These are phyloP conservation scores for Tachysurus fulvidraco DNA, from an alignment of 2,113 vertebrate genomes.

Conservation along the genomic window DNA sequence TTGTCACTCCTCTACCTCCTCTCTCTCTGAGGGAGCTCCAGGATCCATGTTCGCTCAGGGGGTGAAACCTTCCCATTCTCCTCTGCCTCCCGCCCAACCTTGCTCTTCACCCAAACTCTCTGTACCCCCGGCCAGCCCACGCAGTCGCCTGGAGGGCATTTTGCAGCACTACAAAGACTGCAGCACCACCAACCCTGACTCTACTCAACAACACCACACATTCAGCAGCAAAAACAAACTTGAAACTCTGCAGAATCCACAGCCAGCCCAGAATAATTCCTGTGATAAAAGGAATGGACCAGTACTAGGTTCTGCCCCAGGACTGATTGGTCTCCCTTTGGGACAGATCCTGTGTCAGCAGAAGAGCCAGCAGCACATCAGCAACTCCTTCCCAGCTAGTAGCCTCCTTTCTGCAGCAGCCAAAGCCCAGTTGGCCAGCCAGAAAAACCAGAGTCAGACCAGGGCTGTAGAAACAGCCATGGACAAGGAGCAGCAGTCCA, in stretches of 20 bases:
- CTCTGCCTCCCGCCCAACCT: constrained; percentile 52
- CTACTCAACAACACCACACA: constrained; percentile 55
- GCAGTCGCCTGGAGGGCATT: constrained; percentile 71
- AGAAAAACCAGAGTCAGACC: constrained; percentile 69
- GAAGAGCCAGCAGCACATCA: constrained; percentile 72
- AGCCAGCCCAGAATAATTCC: constrained; percentile 46
- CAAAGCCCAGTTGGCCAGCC: constrained; percentile 83
- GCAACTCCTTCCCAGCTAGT: constrained; percentile 82
- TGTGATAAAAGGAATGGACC: constrained; percentile 56
- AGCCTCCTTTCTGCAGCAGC: constrained; percentile 86
- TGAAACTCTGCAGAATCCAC: constrained; percentile 57
- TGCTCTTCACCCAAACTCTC: constrained; percentile 56
- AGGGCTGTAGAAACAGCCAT: constrained; percentile 50
- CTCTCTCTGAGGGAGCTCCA: constrained; percentile 69
- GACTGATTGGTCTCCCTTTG: constrained; percentile 74
- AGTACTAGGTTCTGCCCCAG: constrained; percentile 58
- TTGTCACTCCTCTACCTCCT: constrained; percentile 73
- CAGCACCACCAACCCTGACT: constrained; percentile 70
- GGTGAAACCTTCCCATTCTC: constrained; percentile 68
- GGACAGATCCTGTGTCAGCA: constrained; percentile 78
- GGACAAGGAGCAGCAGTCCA: constrained; percentile 68
- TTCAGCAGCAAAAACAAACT: constrained; percentile 76
- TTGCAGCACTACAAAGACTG: constrained; percentile 79
- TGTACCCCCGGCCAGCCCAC: constrained; percentile 59
- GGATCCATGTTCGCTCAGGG: constrained; percentile 61